Percentiles rank a stretch among this genome's conserved stretches.
These are phyloP conservation scores for Cabera pusaria DNA, from an alignment of 2,888 invertebrate species.

Conservation along the genomic window DNA sequence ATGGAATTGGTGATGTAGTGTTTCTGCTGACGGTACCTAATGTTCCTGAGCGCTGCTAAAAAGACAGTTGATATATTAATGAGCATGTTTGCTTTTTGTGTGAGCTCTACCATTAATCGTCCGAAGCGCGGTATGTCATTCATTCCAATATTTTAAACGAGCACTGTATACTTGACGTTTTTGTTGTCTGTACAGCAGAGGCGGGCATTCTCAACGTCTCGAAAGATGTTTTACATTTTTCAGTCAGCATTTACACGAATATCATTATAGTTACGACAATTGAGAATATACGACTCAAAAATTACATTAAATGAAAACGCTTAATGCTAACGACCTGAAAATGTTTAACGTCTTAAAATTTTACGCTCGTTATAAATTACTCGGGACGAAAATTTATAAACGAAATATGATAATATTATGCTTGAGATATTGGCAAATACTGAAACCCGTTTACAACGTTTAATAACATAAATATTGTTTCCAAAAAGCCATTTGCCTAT, in stretches of 20 bases:
- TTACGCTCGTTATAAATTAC: conserved; percentile 8
- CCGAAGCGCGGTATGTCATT: conserved; percentile 81
- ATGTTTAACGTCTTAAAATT: conserved; percentile 8
- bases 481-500: conserved; percentile 36
- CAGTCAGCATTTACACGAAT: conserved; percentile 34
- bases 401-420: conserved; percentile 1
- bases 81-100: conserved; percentile 80
- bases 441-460: conserved; percentile 27
- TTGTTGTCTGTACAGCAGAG: conserved; percentile 74
- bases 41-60: conserved; percentile 62
- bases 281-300: conserved; percentile 12
- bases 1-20: conserved; percentile 34
- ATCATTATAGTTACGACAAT: conserved; percentile 15
- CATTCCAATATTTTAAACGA: conserved; percentile 83
- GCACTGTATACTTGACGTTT: conserved; percentile 67
- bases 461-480: conserved; percentile 26
- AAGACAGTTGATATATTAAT: conserved; percentile 83
- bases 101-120: conserved; percentile 76
- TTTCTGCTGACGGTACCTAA: conserved; percentile 65
- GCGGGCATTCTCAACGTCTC: conserved; percentile 64
- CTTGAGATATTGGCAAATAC: conserved; percentile 2
- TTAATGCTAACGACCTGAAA: conserved; percentile 4
- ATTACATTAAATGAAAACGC: conserved; percentile 4
- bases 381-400: conserved; percentile 3
- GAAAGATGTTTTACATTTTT: conserved; percentile 47